Conservation (phyloP, 2,797 vertebrate species). For the Carcharodon carcharias region DNA sequence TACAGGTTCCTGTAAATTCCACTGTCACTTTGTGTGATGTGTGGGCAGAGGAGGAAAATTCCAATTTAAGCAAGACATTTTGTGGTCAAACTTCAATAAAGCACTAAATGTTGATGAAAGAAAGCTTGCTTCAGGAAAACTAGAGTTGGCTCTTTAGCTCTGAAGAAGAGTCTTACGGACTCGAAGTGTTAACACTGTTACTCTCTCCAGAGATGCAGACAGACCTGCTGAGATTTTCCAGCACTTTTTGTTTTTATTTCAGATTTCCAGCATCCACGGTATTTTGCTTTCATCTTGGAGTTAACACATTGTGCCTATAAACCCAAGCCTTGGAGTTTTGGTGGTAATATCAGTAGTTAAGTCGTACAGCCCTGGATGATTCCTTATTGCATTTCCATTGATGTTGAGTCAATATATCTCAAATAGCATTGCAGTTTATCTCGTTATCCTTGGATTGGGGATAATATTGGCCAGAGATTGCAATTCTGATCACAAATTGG, state of each 20-base stretch:
- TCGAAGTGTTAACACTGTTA: too few species aligned
- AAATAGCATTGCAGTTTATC: neutral
- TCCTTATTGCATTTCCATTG: neutral
- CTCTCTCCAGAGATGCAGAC: too few species aligned
- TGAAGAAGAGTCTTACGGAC: too few species aligned
- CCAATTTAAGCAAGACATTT: neutral
- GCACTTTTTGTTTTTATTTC: too few species aligned
- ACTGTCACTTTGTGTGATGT: neutral
- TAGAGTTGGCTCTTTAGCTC: too few species aligned
- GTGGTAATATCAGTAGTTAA: neutral
- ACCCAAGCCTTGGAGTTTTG: neutral
- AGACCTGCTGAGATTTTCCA: too few species aligned
- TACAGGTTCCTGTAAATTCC: neutral
- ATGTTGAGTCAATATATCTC: neutral
- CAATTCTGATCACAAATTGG: neutral
- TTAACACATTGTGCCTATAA: neutral
- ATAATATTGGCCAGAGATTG: neutral
- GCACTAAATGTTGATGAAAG: neutral
- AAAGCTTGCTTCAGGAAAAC: neutral
- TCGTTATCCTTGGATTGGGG: neutral
- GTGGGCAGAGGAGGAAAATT: neutral
- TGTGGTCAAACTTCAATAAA: neutral
- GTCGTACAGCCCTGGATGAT: neutral
- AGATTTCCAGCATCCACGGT: too few species aligned
- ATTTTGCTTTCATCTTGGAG: too few species aligned